Conservation (phyloP, 1,140 invertebrate genomes). For the Listronotus oregonensis region DNA sequence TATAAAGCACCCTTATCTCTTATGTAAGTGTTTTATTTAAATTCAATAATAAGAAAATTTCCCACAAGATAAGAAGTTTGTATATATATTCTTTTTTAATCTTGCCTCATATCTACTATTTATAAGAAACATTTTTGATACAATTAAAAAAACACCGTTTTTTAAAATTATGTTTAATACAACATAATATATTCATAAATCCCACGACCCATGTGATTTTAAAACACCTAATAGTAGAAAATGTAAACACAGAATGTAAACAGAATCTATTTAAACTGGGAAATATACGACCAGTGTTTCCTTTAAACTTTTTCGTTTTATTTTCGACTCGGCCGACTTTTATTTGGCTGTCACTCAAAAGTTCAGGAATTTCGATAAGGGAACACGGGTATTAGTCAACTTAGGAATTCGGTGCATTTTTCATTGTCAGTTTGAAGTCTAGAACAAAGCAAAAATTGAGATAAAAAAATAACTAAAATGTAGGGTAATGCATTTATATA, state of each 20-base stretch:
- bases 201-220: too few relatives aligned
- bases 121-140: too few relatives aligned
- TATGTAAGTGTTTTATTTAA: too few relatives aligned
- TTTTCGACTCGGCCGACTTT: neutral
- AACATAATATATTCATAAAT: too few relatives aligned
- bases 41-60: too few relatives aligned
- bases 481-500: neutral
- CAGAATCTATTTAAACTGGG: neutral
- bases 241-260: neutral
- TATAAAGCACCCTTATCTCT: too few relatives aligned
- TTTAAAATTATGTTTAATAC: too few relatives aligned
- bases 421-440: slow-evolving; percentile 4
- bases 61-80: too few relatives aligned
- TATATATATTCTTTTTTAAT: too few relatives aligned
- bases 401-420: slow-evolving; percentile 18
- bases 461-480: neutral
- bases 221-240: neutral
- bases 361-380: slow-evolving; percentile 14
- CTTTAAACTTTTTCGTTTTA: neutral
- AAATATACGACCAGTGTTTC: neutral
- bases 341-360: slow-evolving; percentile 16
- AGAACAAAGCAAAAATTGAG: neutral
- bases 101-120: too few relatives aligned
- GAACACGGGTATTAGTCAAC: slow-evolving; percentile 21
- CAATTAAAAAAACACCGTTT: too few relatives aligned